Evolutionary conservation across 2,113 vertebrate species (phyloP), one percentile per base, ranked within the genome.

Genomic region (Chaetodon auriga): DNA sequence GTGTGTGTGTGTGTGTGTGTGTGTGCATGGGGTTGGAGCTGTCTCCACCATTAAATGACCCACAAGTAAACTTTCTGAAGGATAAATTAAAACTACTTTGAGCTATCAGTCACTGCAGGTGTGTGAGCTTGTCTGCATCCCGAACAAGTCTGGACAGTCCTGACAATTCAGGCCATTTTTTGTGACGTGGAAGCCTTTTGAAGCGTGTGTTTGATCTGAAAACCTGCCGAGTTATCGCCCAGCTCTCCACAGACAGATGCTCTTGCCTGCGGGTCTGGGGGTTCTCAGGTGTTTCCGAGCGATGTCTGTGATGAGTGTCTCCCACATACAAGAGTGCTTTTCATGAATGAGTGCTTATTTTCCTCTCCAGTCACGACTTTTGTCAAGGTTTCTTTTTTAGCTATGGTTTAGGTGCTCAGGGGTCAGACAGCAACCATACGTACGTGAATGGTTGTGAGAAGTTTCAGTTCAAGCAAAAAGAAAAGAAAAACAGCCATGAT

Each of bases 141-240:
- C n/a, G 75, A 83, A 83, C 78, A 64, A 55, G 71, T 23, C 48
- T 4, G 83, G 78, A 54, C 81, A 79, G 43, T 68, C 19, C 70
- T 77, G 68, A 80, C 76, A 69, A 62, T 69, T 78, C 78, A 14
- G 71, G 7, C 68, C 3, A 3, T 43, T 85, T 66, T 78, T 16
- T 60, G 76, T 46, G 65, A 62, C 23, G 71, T 23, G 1, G 69
- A 75, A 45, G 36, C 72, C 65, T 75, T 92, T 91, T 92, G 77
- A 93, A 92, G 92, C 62, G 61, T 38, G 57, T 0, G 75, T 91
- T 92, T 90, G 92, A 92, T 89, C 45, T 74, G 82, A 38, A 68
- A 41, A 19, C 84, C 86, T 49, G 79, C 81, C 41, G 89, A 75
- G 84, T 38, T 73, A 11, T 15, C 74, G 15, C 68, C 45, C 61